phyloP scores from a whole-genome alignment of 2,113 vertebrate species.

The Cricetomys ansorgei region DNA sequence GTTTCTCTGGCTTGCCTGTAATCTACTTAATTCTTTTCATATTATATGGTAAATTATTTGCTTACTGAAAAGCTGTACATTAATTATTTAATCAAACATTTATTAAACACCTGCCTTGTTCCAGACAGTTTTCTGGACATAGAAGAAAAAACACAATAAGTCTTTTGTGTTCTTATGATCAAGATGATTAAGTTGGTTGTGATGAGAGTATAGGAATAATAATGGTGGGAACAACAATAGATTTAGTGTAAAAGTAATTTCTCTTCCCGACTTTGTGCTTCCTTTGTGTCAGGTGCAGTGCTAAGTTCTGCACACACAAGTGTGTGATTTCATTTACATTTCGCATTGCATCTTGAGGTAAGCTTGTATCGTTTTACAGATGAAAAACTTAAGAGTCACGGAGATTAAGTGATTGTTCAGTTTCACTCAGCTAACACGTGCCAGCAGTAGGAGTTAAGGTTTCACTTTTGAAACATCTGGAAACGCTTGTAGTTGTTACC shows the following conservation, averaged over 20 bases:
- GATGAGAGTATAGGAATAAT: neutral
- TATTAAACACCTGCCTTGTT: neutral
- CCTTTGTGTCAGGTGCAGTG: neutral
- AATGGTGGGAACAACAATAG: neutral
- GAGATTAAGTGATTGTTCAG: neutral
- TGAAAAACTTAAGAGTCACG: neutral
- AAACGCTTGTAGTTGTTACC: neutral
- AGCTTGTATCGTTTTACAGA: neutral
- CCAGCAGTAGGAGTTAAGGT: neutral
- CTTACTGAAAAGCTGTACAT: neutral
- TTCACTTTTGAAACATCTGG: constrained; percentile 5
- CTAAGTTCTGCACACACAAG: neutral
- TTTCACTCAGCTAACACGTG: neutral
- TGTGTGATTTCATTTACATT: neutral
- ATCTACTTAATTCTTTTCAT: neutral
- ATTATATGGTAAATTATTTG: neutral
- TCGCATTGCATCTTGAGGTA: neutral
- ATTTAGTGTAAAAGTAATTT: neutral
- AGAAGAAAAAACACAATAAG: constrained; percentile 16
- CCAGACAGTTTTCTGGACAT: neutral
- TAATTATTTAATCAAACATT: constrained; percentile 42
- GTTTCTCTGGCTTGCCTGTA: neutral
- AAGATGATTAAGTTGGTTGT: neutral
- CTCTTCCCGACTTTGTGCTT: neutral
- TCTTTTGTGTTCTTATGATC: neutral